phyloP scores from a whole-genome alignment of 2,888 invertebrate species.

The Chymomyza fuscimana region DNA sequence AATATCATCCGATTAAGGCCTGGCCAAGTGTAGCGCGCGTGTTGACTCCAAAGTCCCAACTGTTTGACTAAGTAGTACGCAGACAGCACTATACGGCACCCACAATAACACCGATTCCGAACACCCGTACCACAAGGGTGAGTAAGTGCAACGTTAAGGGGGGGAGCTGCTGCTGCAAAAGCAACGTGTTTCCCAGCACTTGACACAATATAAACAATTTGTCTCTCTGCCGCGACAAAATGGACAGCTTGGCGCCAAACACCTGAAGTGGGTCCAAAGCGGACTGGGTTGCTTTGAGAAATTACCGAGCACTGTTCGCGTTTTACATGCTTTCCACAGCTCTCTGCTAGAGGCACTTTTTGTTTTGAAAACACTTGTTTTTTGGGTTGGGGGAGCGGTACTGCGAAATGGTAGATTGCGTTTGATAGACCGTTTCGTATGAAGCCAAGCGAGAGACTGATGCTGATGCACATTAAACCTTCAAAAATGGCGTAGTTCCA shows the following conservation, averaged over 20 bases:
- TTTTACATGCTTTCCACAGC: constrained; percentile 26
- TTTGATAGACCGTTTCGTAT: constrained; percentile 54
- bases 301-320: not conserved
- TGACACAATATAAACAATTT: constrained; percentile 73
- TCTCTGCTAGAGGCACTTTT: constrained; percentile 3
- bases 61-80: constrained; percentile 59
- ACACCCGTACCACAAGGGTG: not conserved
- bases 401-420: not conserved
- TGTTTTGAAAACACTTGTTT: not conserved
- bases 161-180: not conserved
- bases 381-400: not conserved
- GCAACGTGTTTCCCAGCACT: constrained; percentile 42
- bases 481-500: constrained; percentile 7
- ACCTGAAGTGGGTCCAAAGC: constrained; percentile 38
- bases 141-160: constrained; percentile 8
- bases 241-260: constrained; percentile 70
- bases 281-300: not conserved
- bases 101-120: constrained; percentile 5
- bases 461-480: not conserved
- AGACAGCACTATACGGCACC: constrained; percentile 54
- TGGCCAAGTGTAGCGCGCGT: constrained; percentile 13
- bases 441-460: constrained; percentile 63
- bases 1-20: not conserved
- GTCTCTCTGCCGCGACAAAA: constrained; percentile 59
- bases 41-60: constrained; percentile 37